Evolutionary conservation across 2,113 vertebrate species (phyloP).

Genomic region (Felis catus): DNA sequence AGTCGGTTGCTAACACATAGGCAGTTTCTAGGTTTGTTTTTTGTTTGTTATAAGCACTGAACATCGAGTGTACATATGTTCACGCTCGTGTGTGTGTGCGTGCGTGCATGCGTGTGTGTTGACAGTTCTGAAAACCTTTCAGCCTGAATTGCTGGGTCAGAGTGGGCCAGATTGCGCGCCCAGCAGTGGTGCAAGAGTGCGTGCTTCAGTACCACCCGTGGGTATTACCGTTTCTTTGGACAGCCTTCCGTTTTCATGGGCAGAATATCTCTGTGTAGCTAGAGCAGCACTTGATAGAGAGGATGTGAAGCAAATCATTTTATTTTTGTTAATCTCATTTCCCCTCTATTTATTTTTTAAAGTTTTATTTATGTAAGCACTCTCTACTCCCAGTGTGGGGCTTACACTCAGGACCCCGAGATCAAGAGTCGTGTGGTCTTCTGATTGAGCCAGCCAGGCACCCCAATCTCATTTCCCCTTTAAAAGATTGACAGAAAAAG

Average conservation of each 20-base stretch:
- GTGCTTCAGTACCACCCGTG: not conserved
- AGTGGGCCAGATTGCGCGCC: accelerated
- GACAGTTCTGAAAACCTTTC: not conserved
- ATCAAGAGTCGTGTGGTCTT: too few relatives aligned
- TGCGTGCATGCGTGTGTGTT: not conserved
- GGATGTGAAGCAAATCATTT: conserved; percentile 5
- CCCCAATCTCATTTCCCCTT: not conserved
- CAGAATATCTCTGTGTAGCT: not conserved
- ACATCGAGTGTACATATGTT: not conserved
- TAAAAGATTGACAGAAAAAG: not conserved
- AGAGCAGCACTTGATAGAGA: not conserved
- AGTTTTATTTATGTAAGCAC: too few relatives aligned
- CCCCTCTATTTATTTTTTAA: not conserved
- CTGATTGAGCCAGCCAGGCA: too few relatives aligned
- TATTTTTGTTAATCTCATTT: not conserved
- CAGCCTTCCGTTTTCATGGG: not conserved
- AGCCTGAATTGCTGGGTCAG: not conserved
- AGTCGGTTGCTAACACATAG: not conserved
- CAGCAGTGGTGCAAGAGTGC: accelerated
- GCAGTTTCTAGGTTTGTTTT: not conserved
- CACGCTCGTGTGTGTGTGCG: not conserved
- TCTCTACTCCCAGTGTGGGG: too few relatives aligned
- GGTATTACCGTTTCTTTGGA: not conserved
- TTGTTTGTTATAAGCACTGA: not conserved
- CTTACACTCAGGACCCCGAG: too few relatives aligned